phyloP scores from a whole-genome alignment of 2,113 vertebrate genomes.

The Saccopteryx leptura region DNA sequence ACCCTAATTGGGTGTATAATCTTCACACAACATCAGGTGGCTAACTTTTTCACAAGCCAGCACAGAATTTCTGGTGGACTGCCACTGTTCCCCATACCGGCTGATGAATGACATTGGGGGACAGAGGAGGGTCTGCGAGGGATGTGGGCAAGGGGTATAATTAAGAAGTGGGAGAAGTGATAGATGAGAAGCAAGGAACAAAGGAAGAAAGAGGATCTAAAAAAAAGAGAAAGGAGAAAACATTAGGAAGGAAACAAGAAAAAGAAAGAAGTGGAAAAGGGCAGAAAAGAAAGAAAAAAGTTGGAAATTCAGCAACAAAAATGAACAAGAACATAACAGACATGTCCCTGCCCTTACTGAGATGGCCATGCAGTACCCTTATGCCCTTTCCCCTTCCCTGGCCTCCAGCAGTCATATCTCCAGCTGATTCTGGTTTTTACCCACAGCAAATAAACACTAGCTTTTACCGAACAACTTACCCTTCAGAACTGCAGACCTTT shows the following conservation, averaged over 20 bases:
- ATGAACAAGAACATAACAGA: not conserved
- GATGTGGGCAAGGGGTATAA: not conserved
- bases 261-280: not conserved
- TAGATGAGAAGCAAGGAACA: not conserved
- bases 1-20: too few species aligned
- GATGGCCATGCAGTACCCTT: fast-evolving
- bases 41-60: too few species aligned
- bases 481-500: not conserved
- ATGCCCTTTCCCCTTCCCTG: not conserved
- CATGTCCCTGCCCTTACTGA: not conserved
- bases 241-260: not conserved
- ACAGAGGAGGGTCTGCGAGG: not conserved
- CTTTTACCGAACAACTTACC: not conserved
- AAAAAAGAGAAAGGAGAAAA: not conserved
- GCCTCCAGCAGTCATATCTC: fast-evolving
- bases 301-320: not conserved
- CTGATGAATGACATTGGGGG: not conserved
- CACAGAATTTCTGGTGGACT: too few species aligned
- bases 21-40: too few species aligned
- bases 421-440: not conserved
- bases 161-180: not conserved
- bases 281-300: not conserved
- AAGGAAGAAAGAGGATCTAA: not conserved
- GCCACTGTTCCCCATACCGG: too few species aligned
- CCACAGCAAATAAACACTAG: not conserved